phyloP scores from a whole-genome alignment of 1,140 invertebrate genomes.

The Pseudoatta argentina region DNA sequence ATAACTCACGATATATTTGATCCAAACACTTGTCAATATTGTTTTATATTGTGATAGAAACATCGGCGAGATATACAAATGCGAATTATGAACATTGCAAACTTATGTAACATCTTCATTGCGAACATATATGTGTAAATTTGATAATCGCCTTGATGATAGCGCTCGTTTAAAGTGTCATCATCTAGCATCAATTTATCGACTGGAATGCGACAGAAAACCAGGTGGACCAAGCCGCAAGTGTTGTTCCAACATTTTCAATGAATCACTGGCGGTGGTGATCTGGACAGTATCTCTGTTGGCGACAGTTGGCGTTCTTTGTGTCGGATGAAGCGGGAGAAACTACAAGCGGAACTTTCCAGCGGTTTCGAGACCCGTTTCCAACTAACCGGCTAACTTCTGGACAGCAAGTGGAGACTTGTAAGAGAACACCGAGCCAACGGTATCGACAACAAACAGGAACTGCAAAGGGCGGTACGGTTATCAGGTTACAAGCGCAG shows the following conservation, averaged over 20 bases:
- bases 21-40: neutral
- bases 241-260: conserved; percentile 64
- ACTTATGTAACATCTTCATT: neutral
- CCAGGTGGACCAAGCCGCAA: conserved; percentile 64
- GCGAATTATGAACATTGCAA: neutral
- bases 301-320: conserved; percentile 66
- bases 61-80: neutral
- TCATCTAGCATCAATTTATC: neutral
- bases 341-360: conserved; percentile 50
- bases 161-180: neutral
- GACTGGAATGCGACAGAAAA: neutral
- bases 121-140: neutral
- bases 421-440: conserved; percentile 68
- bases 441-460: conserved; percentile 74
- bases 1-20: conserved; percentile 11
- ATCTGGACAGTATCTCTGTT: conserved; percentile 65
- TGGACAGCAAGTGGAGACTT: conserved; percentile 64
- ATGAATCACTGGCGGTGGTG: conserved; percentile 49
- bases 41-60: neutral
- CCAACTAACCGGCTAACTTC: conserved; percentile 58
- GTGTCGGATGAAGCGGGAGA: neutral
- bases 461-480: conserved; percentile 67
- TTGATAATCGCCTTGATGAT: neutral
- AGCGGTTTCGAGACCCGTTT: conserved; percentile 38
- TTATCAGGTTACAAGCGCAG: conserved; percentile 66